These are phyloP conservation scores for Neodiprion lecontei DNA, from an alignment of 1,140 invertebrate species.

Conservation along the genomic window DNA sequence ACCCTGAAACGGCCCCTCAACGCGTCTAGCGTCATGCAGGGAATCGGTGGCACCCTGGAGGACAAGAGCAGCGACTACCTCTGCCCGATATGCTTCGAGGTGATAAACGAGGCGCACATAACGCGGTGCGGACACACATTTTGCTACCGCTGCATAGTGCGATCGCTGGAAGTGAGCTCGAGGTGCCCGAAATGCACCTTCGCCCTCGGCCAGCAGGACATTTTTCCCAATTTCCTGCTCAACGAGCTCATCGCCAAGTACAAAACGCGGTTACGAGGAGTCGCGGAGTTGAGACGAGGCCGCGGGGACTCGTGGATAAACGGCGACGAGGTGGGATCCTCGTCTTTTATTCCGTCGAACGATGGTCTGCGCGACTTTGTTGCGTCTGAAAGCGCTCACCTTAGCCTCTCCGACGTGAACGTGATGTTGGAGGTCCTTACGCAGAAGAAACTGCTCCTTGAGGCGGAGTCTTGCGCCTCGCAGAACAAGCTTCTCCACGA, in stretches of 20 bases:
- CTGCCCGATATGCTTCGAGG: constrained; percentile 85
- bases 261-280: constrained; percentile 60
- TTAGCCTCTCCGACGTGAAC: constrained; percentile 76
- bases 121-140: constrained; percentile 91
- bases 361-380: constrained; percentile 66
- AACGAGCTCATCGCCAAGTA: constrained; percentile 79
- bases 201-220: constrained; percentile 68
- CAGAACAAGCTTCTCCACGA: constrained; percentile 80
- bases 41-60: constrained; percentile 63
- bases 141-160: constrained; percentile 79
- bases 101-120: constrained; percentile 85
- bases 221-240: constrained; percentile 82
- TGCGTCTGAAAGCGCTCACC: constrained; percentile 66
- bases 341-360: constrained; percentile 27
- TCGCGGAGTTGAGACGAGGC: constrained; percentile 54
- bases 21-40: constrained; percentile 53
- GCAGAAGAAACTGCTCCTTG: constrained; percentile 74
- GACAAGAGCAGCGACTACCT: constrained; percentile 71
- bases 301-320: constrained; percentile 17
- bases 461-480: constrained; percentile 73
- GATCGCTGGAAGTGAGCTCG: constrained; percentile 73
- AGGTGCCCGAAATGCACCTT: constrained; percentile 84
- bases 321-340: constrained; percentile 23
- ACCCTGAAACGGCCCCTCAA: constrained; percentile 23
- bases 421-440: constrained; percentile 76